Conservation (phyloP, 37 sponge, comb jelly and placozoan genomes). For the Spongilla lacustris region DNA sequence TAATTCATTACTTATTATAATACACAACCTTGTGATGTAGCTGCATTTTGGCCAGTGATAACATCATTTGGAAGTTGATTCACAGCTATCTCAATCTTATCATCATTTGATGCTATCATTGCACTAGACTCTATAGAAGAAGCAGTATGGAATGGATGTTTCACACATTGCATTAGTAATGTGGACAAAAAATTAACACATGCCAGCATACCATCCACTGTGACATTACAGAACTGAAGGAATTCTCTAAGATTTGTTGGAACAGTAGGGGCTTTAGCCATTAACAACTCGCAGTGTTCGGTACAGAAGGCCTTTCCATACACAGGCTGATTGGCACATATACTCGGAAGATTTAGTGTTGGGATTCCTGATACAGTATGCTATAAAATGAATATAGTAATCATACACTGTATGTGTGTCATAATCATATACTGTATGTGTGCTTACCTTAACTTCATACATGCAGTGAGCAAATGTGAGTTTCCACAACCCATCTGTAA, state of each 20-base stretch:
- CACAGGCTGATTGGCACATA: conserved; percentile 34
- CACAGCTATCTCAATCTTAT: neutral
- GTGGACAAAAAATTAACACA: too few relatives aligned
- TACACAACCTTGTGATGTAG: conserved; percentile 10
- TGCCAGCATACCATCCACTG: neutral
- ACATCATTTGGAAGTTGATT: neutral
- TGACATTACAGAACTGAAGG: conserved; percentile 18
- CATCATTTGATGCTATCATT: neutral
- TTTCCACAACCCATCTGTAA: conserved; percentile 43
- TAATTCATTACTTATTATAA: too few relatives aligned
- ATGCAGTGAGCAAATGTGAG: conserved; percentile 38
- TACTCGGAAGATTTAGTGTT: conserved; percentile 32
- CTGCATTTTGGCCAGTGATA: conserved; percentile 2
- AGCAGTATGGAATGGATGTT: neutral
- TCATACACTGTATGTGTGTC: too few relatives aligned
- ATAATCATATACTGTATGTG: neutral
- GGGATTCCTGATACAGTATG: conserved; percentile 33
- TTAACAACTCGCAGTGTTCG: conserved; percentile 23
- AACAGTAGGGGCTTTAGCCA: neutral
- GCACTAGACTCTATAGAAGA: neutral
- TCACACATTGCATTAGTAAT: too few relatives aligned
- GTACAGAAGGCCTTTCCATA: conserved; percentile 45
- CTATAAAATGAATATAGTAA: neutral
- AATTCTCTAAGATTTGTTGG: conserved; percentile 14
- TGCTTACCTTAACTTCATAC: conserved; percentile 27